A percentile compares a stretch with the other conserved stretches of the same genome.
phyloP scores from a whole-genome alignment of 30 jellyfish, hydroid and myxozoan species.

The Aurelia coerulea region DNA sequence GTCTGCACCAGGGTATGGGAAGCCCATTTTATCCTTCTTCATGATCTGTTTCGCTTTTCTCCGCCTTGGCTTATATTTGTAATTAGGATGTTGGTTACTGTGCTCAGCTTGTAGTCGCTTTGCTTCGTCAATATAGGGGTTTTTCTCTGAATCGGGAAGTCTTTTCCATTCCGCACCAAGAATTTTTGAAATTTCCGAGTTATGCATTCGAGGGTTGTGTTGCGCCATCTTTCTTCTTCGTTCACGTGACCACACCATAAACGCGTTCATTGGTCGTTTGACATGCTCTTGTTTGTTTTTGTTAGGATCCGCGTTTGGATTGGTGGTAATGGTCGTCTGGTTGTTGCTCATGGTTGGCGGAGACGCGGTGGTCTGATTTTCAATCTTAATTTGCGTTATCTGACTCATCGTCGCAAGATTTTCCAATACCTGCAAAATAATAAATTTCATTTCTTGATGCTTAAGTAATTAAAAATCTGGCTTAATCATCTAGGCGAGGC shows the following conservation, averaged over 20 bases:
- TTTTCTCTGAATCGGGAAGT: conserved; percentile 88
- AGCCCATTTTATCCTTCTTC: conserved; percentile 97
- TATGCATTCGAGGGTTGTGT: conserved; percentile 98
- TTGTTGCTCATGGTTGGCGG: conserved; percentile 40
- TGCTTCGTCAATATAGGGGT: conserved; percentile 97
- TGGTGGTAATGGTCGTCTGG: conserved; percentile 41
- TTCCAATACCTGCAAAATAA: neutral
- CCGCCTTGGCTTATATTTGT: conserved; percentile 98
- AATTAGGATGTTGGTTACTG: conserved; percentile 98
- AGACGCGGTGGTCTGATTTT: conserved; percentile 47
- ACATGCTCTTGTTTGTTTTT: conserved; percentile 88
- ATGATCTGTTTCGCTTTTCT: conserved; percentile 93
- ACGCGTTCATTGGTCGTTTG: conserved; percentile 99
- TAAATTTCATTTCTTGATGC: neutral
- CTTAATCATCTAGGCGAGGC: neutral
- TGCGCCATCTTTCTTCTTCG: conserved; percentile 96
- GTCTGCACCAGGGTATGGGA: conserved; percentile 91
- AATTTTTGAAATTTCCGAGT: conserved; percentile 96
- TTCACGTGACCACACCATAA: conserved; percentile 99
- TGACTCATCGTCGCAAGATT: conserved; percentile 51
- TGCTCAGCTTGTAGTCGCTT: conserved; percentile 98
- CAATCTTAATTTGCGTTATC: conserved; percentile 63
- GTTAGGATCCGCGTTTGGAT: conserved; percentile 33
- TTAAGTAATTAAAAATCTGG: neutral
- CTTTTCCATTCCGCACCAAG: conserved; percentile 99